Base-by-base conservation (phyloP, 1,140 invertebrate genomes). In the Conopomorpha cramerella region DNA sequence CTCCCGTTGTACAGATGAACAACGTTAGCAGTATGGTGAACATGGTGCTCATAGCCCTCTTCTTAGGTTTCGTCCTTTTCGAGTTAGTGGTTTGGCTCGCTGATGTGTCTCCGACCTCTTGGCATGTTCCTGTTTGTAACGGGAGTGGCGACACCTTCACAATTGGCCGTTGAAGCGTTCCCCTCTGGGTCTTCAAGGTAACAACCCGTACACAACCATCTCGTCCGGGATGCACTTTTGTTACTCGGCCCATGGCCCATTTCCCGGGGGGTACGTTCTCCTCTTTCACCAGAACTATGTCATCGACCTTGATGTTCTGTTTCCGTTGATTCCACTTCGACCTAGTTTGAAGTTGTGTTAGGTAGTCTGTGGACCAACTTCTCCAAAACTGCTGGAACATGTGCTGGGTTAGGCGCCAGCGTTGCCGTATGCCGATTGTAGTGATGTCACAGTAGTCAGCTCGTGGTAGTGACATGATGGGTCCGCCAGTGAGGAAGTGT, bases 361-460 rank as follows among this genome's bases (percentile, higher is more conserved):
- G 31, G 36, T 63, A 63, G 37, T 63, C 51, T 14, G 44, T 31
- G 7, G 29, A 34, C 51, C 53, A 57, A 10, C 36, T 31, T 14
- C 40, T 38, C 54, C 55, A 63, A 31, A 58, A 56, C 16, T 48
- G 13, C 23, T 46, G 43, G 3, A 36, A 26, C 23, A 63, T 39
- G 14, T 43, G 34, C 33, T 54, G 34, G 13, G 13, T 11, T 1
- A 57, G 8, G n/a, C 40, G 19, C 38, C 51, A 39, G 36, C 39
- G 54, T 16, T 45, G 39, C 8, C 34, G 40, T 18, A 51, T 25
- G 6, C 34, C 36, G 26, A 38, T 30, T 16, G 38, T 28, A n/a
- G 8, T 16, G 7, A 3, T n/a, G n/a, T 41, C 11, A 7, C 8
- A 11, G n/a, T 27, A 8, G 23, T 11, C 8, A 2, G 30, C 15